Evolutionary conservation across 2,888 invertebrate genomes (phyloP).

Genomic region (Galerucella calmariensis): DNA sequence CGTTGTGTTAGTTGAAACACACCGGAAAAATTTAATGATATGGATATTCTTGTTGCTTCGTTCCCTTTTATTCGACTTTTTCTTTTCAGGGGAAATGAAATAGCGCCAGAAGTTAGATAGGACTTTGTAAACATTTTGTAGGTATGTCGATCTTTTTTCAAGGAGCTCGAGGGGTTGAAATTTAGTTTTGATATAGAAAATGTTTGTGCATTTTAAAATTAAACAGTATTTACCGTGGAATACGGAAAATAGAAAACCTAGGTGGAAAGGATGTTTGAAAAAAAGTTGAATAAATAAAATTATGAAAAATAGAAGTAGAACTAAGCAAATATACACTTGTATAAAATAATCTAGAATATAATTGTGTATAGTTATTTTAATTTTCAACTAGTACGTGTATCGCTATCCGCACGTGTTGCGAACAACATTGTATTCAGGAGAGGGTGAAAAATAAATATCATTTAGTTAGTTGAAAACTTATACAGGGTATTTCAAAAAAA

Average conservation of each 20-base stretch:
- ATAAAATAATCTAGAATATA: no score
- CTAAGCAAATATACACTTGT: no score
- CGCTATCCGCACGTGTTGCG: no score
- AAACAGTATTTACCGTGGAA: not conserved
- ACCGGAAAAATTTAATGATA: constrained; percentile 44
- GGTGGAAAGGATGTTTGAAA: no score
- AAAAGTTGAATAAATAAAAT: no score
- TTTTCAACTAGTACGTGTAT: no score
- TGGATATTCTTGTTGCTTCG: constrained; percentile 34
- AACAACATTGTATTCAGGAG: no score
- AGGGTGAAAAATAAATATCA: no score
- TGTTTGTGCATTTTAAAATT: not conserved
- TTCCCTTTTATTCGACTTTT: constrained; percentile 16
- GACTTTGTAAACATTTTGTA: not conserved
- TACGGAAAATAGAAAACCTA: not conserved
- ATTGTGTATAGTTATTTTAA: no score
- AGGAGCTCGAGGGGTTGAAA: constrained; percentile 6
- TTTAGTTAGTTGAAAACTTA: no score
- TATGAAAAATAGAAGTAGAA: no score
- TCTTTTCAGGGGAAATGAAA: constrained; percentile 15
- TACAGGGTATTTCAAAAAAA: no score
- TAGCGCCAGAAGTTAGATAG: constrained; percentile 14
- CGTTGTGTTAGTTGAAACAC: constrained; percentile 36
- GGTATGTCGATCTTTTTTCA: constrained; percentile 11
- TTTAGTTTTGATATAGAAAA: constrained; percentile 7